Evolutionary conservation across 2,888 invertebrate genomes (phyloP), one percentile per base, ranked within the genome.

Genomic region (Oscheius sp.): DNA sequence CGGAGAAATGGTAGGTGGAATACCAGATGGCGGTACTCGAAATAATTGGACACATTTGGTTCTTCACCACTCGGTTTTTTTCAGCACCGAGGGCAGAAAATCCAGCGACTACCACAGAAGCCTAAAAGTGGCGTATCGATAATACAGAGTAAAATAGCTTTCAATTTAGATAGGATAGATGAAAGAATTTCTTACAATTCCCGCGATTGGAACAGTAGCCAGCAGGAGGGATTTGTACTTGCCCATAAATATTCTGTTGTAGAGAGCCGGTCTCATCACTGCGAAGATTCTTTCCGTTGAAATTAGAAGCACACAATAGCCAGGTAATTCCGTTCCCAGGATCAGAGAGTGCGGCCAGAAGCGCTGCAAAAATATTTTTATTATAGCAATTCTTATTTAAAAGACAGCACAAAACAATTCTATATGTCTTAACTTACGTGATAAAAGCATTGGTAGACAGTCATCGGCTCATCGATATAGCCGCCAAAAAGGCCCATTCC

Each of bases 11-110:
- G 46, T 75, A 79, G n/a, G 82, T 82, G 20, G 79, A 73, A 65
- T 77, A 82, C 76, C 75, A 75, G 48, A 61, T 64, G 20, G 73
- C 71, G n/a, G 82, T 82, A 15, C 79, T 79, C 3, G 75, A 74
- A 17, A 80, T 82, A 65, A 82, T 82, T n/a, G 82, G 79, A 45
- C 82, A 82, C 58, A 80, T 80, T 27, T 73, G 73, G 10, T 74
- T 75, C 8, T 69, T 66, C 4, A 73, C 69, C 20, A 74, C 58
- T 45, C 70, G 42, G 45, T 55, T 68, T 1, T 74, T 70, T 34
- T 68, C 76, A 2, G 12, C n/a, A 1, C 76, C 76, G 0, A 69
- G 29, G 29, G 78, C 79, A 0, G 77, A 77, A 10, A 72, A 20
- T 10, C 71, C 80, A 5, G 74, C 80, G 2, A 72, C 67, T 0